These are phyloP conservation scores for Dermochelys coriacea DNA, from an alignment of 2,797 vertebrate species.

Conservation along the genomic window DNA sequence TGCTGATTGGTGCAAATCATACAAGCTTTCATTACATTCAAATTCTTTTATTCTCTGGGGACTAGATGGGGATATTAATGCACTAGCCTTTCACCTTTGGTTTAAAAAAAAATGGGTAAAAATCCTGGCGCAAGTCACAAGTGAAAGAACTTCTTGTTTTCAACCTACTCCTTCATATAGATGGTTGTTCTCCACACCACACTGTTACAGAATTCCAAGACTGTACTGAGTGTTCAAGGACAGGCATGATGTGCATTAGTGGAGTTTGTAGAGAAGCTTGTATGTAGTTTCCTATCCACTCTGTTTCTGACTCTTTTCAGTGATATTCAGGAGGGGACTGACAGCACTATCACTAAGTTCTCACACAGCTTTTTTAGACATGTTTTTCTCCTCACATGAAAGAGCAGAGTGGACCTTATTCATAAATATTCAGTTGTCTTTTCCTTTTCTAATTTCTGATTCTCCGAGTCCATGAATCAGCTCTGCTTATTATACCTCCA, in stretches of 20 bases:
- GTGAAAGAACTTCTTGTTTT: slow-evolving; percentile 50
- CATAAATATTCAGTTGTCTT: neutral
- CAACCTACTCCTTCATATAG: neutral
- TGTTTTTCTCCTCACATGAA: neutral
- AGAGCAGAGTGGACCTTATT: neutral
- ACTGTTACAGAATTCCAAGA: neutral
- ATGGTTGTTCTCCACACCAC: neutral
- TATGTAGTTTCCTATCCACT: neutral
- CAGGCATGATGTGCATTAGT: neutral
- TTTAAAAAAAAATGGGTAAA: neutral
- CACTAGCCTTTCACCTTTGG: slow-evolving; percentile 5
- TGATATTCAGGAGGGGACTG: neutral
- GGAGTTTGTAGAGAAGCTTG: neutral
- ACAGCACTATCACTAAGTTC: neutral
- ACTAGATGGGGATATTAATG: neutral
- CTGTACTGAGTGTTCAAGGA: neutral
- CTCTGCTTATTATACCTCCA: neutral
- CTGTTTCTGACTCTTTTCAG: neutral
- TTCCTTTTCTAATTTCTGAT: neutral
- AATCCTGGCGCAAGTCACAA: slow-evolving; percentile 8
- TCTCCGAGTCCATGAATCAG: neutral
- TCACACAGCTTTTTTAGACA: neutral
- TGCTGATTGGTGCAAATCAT: slow-evolving; percentile 12
- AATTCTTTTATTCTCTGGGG: neutral
- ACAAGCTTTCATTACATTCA: slow-evolving; percentile 19